These are phyloP conservation scores for Tachycineta bicolor DNA, from an alignment of 2,113 vertebrate genomes.

Conservation along the genomic window DNA sequence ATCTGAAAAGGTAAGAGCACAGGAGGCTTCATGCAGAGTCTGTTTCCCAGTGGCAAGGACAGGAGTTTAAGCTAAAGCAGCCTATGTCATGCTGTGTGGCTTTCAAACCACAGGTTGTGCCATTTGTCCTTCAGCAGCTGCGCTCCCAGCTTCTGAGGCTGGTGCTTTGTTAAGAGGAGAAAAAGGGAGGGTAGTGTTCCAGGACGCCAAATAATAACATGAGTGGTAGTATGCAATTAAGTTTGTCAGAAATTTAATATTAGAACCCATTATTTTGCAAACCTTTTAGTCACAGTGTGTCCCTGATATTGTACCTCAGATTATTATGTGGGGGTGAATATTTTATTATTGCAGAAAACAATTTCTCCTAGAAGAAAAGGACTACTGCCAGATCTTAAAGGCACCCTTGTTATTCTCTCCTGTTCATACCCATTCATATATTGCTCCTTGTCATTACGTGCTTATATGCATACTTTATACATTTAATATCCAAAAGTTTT, in stretches of 20 bases:
- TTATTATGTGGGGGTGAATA: neutral
- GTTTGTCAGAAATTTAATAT: neutral
- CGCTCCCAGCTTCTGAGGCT: neutral
- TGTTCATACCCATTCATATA: neutral
- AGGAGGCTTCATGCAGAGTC: neutral
- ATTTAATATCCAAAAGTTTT: neutral
- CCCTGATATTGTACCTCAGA: neutral
- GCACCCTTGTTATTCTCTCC: neutral
- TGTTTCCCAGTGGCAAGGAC: neutral
- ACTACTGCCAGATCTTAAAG: neutral
- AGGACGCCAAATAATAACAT: neutral
- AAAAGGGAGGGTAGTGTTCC: neutral
- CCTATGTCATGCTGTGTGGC: rapidly evolving
- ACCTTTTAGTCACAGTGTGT: neutral
- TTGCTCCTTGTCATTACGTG: neutral
- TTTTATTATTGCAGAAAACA: neutral
- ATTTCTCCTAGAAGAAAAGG: neutral
- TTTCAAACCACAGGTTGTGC: neutral
- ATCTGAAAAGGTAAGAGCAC: neutral
- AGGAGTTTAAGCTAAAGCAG: neutral
- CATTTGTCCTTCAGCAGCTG: neutral
- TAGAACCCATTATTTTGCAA: neutral
- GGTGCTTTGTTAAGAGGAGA: neutral
- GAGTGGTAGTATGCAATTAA: neutral
- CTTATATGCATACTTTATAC: neutral